Percentiles rank a stretch among this genome's conserved stretches.
Conservation (phyloP, 2,888 invertebrate species). For the Prenolepis imparis region DNA sequence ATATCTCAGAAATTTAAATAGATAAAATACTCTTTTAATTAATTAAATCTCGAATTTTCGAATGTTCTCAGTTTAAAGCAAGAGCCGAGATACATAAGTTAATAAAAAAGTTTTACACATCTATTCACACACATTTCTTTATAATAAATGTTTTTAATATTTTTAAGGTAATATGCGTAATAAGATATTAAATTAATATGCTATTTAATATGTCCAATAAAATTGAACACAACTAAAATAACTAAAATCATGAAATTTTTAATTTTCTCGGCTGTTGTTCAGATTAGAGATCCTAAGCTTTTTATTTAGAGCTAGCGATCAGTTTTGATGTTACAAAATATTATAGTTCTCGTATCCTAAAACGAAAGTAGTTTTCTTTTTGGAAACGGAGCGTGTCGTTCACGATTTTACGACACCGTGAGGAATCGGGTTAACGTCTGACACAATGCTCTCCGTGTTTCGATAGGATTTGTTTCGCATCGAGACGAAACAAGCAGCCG, state of each 20-base stretch:
- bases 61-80: neutral
- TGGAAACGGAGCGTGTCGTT: constrained; percentile 52
- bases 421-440: constrained; percentile 62
- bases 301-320: constrained; percentile 20
- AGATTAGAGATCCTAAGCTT: neutral
- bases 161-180: neutral
- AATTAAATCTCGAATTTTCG: neutral
- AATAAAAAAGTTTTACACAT: neutral
- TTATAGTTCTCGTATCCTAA: constrained; percentile 45
- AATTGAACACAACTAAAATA: neutral
- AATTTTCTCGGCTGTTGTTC: neutral
- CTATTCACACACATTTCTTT: neutral
- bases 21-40: neutral
- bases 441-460: constrained; percentile 43
- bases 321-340: constrained; percentile 37
- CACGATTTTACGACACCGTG: constrained; percentile 56
- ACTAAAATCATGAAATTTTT: neutral
- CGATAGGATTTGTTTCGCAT: constrained; percentile 54
- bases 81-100: neutral
- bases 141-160: neutral
- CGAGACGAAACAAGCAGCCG: constrained; percentile 3
- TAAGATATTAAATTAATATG: neutral
- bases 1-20: neutral
- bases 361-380: constrained; percentile 55
- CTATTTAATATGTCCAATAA: neutral